Percentiles rank a stretch among this genome's conserved stretches.
These are phyloP conservation scores for Megalurothrips usitatus DNA, from an alignment of 2,888 invertebrate species.

Conservation along the genomic window DNA sequence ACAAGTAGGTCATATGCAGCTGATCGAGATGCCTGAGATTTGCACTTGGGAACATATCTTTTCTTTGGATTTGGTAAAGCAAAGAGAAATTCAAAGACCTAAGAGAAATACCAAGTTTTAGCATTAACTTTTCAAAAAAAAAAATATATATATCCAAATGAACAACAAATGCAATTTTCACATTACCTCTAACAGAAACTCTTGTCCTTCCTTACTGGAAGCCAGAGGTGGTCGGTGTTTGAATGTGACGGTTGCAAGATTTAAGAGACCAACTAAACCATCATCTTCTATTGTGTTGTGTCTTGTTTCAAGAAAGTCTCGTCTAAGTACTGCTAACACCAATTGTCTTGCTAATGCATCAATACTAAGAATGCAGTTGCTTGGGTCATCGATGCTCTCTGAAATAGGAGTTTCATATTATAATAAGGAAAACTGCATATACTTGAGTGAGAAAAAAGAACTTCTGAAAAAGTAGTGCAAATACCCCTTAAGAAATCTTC, in stretches of 20 bases:
- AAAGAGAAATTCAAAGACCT: constrained; percentile 83
- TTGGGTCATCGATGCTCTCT: constrained; percentile 55
- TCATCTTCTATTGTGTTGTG: constrained; percentile 82
- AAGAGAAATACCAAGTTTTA: constrained; percentile 40
- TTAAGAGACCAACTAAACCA: constrained; percentile 81
- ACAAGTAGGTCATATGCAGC: constrained; percentile 88
- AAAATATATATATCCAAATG: no score
- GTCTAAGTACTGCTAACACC: constrained; percentile 65
- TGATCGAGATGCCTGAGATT: constrained; percentile 81
- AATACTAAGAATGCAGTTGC: constrained; percentile 59
- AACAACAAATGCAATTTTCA: no score
- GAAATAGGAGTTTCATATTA: constrained; percentile 35
- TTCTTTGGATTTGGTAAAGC: constrained; percentile 81
- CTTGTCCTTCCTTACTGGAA: constrained; percentile 68
- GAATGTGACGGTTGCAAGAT: constrained; percentile 78
- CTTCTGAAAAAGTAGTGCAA: background rate
- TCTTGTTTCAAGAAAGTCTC: constrained; percentile 79
- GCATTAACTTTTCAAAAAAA: no score
- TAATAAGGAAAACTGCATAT: background rate
- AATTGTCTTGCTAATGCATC: constrained; percentile 71
- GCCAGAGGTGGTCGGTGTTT: constrained; percentile 87
- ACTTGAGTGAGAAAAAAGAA: constrained; percentile 18
- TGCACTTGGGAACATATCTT: constrained; percentile 87
- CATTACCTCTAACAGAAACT: constrained; percentile 58
- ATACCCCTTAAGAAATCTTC: constrained; percentile 70